Evolutionary conservation across 35 echinoderm and acorn worm genomes (phyloP).

Genomic region (Nesometra sesokonis): DNA sequence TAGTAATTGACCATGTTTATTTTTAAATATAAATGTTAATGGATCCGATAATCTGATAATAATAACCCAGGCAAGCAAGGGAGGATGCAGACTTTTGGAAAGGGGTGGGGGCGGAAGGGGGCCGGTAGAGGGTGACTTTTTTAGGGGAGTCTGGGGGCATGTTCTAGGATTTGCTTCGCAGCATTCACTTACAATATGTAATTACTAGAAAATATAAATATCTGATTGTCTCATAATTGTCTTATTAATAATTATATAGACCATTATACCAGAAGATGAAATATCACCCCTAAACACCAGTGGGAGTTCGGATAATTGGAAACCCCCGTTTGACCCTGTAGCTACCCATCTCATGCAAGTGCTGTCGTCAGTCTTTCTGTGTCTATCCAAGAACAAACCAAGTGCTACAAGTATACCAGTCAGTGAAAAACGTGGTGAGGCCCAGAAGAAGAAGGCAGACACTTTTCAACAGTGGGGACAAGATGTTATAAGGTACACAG

Average conservation of each 20-base stretch:
- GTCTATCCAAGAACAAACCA: conserved; percentile 67
- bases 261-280: conserved; percentile 40
- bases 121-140: too few relatives aligned
- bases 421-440: conserved; percentile 27
- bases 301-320: conserved; percentile 2
- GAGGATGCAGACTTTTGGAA: too few relatives aligned
- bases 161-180: too few relatives aligned
- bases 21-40: too few relatives aligned
- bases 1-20: too few relatives aligned
- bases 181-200: too few relatives aligned
- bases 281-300: background rate
- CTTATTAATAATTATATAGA: background rate
- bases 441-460: conserved; percentile 80
- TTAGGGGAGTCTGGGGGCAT: too few relatives aligned
- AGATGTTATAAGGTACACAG: conserved; percentile 73
- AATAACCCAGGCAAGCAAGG: too few relatives aligned
- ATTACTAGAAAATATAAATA: too few relatives aligned
- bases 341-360: conserved; percentile 71
- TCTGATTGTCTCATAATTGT: background rate
- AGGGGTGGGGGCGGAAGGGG: too few relatives aligned
- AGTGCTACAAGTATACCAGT: conserved; percentile 30
- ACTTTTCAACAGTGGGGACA: conserved; percentile 85
- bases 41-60: too few relatives aligned
- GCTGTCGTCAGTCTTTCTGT: conserved; percentile 57
- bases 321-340: conserved; percentile 40